Conservation (phyloP, 2,797 vertebrate species). For the Parotocinclus haroldoi region DNA sequence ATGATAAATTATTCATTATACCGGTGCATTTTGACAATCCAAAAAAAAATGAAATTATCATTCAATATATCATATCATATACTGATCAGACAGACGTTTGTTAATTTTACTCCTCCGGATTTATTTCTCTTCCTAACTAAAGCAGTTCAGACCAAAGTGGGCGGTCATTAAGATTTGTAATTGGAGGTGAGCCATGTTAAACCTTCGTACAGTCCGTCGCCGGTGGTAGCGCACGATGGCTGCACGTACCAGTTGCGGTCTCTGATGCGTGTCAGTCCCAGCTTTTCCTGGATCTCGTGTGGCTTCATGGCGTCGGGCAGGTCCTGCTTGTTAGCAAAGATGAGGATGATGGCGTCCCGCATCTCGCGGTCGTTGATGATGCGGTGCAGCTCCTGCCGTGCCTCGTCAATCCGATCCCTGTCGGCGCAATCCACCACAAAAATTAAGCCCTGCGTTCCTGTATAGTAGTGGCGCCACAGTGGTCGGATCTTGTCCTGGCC, state of each 20-base stretch:
- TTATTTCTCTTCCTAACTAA: constrained; percentile 75
- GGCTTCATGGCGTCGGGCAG: constrained; percentile 99
- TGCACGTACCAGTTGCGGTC: constrained; percentile 99
- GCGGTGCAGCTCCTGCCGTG: constrained; percentile 97
- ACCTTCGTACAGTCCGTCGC: constrained; percentile 98
- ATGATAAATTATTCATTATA: constrained; percentile 72
- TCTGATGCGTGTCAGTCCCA: constrained; percentile 97
- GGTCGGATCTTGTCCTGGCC: constrained; percentile 98
- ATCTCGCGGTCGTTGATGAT: constrained; percentile 99
- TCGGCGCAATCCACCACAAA: constrained; percentile 99
- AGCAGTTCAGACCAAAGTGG: constrained; percentile 71
- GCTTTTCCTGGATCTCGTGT: constrained; percentile 98
- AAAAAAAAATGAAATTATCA: constrained; percentile 74
- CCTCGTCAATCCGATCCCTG: constrained; percentile 97
- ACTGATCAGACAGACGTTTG: constrained; percentile 75
- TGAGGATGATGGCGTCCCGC: constrained; percentile 99
- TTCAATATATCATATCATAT: constrained; percentile 74
- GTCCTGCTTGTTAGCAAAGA: constrained; percentile 99
- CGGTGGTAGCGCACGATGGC: constrained; percentile 96
- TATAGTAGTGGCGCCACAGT: constrained; percentile 98
- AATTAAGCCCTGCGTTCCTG: constrained; percentile 96
- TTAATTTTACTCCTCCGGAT: constrained; percentile 63
- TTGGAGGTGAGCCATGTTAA: constrained; percentile 99
- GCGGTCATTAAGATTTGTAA: constrained; percentile 98
- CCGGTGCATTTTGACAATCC: constrained; percentile 71